These are phyloP conservation scores for Macrobrachium rosenbergii DNA, from an alignment of 1,140 invertebrate species.

Conservation along the genomic window DNA sequence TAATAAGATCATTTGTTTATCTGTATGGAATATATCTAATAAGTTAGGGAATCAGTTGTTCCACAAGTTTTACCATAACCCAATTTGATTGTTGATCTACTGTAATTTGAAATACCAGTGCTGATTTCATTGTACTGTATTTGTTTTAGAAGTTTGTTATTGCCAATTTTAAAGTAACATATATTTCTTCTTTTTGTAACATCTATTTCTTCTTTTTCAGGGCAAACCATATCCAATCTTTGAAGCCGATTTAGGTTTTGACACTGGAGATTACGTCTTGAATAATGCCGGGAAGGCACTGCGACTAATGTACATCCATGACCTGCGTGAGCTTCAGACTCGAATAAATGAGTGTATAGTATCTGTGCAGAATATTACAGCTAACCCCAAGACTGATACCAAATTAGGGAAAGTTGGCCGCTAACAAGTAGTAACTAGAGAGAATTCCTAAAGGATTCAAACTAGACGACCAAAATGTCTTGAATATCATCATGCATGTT, in stretches of 20 bases:
- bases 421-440: constrained; percentile 69
- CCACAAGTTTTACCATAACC: too few relatives aligned
- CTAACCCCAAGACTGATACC: constrained; percentile 97
- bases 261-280: constrained; percentile 78
- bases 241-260: constrained; percentile 79
- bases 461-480: neutral
- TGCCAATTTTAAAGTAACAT: neutral
- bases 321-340: constrained; percentile 91
- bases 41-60: too few relatives aligned
- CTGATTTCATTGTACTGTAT: neutral
- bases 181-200: constrained; percentile 27
- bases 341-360: constrained; percentile 95
- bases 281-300: constrained; percentile 87
- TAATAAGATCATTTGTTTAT: too few relatives aligned
- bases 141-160: neutral
- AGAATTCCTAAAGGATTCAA: neutral
- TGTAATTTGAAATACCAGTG: neutral
- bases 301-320: constrained; percentile 90
- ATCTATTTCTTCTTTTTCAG: constrained; percentile 70
- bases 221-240: constrained; percentile 79
- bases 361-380: constrained; percentile 90
- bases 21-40: too few relatives aligned
- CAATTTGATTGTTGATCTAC: too few relatives aligned
- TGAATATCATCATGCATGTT: neutral
- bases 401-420: constrained; percentile 92